Conservation (phyloP, 2,113 vertebrate genomes). For the Pardalotus punctatus region DNA sequence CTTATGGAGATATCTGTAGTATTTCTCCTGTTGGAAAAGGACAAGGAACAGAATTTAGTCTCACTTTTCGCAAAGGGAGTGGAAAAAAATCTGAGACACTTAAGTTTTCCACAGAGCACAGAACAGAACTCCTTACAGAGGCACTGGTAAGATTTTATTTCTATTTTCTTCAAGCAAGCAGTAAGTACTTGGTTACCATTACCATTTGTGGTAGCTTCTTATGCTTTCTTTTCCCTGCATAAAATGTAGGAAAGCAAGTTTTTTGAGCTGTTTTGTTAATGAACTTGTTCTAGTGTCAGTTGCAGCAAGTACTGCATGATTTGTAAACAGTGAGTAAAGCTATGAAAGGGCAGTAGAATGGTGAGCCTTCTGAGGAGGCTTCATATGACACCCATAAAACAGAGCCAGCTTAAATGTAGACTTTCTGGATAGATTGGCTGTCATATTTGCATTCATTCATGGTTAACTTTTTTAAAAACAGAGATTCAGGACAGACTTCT, state of each 20-base stretch:
- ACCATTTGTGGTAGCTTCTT: not conserved
- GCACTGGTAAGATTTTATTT: constrained; percentile 83
- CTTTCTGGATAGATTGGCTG: not conserved
- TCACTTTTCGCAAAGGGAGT: constrained; percentile 96
- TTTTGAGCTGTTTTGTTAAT: not conserved
- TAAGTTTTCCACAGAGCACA: constrained; percentile 98
- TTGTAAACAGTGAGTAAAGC: not conserved
- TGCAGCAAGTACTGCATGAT: not conserved
- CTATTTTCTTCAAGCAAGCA: not conserved
- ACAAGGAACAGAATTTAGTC: constrained; percentile 96
- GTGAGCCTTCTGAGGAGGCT: not conserved
- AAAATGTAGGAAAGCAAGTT: not conserved
- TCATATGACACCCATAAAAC: not conserved
- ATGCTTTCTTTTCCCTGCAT: not conserved
- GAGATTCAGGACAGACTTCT: constrained; percentile 98
- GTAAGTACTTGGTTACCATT: not conserved
- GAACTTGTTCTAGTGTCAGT: not conserved
- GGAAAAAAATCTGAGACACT: constrained; percentile 97
- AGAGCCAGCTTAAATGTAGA: not conserved
- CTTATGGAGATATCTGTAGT: constrained; percentile 97
- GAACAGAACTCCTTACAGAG: constrained; percentile 97
- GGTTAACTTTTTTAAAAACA: constrained; percentile 67
- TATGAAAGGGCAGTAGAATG: not conserved
- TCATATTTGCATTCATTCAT: not conserved
- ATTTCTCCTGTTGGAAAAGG: constrained; percentile 95